Percentiles rank a stretch among this genome's conserved stretches.
phyloP scores from a whole-genome alignment of 1,140 invertebrate species.

The Asbolus verrucosus region DNA sequence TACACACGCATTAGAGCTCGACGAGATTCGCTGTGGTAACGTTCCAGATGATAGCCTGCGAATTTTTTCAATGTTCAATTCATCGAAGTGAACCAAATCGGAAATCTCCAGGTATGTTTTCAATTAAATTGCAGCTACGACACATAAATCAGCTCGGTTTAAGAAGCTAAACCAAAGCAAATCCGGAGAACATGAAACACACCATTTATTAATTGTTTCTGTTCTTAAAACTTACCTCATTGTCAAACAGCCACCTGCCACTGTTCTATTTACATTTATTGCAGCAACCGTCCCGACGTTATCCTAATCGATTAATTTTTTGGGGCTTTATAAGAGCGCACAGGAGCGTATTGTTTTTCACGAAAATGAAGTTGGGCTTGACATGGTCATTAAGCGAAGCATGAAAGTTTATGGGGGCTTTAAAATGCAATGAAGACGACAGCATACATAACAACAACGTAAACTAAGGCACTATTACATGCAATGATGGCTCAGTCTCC shows the following conservation, averaged over 20 bases:
- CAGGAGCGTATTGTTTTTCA: no score
- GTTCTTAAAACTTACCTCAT: no score
- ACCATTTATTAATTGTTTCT: no score
- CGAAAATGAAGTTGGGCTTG: no score
- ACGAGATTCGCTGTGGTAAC: no score
- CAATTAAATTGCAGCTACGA: constrained; percentile 10
- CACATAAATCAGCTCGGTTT: constrained; percentile 5
- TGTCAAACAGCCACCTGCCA: no score
- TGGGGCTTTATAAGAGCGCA: no score
- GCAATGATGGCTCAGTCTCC: constrained; percentile 21
- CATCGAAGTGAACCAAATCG: not conserved
- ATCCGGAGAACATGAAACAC: constrained; percentile 5
- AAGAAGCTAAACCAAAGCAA: constrained; percentile 12
- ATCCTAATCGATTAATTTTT: no score
- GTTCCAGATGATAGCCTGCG: not conserved
- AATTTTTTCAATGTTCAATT: not conserved
- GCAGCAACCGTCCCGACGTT: no score
- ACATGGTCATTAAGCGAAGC: constrained; percentile 29
- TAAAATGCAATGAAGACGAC: constrained; percentile 11
- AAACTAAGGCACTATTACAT: constrained; percentile 17
- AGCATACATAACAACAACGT: constrained; percentile 30
- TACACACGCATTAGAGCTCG: no score
- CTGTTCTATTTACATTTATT: no score
- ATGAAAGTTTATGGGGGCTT: constrained; percentile 21
- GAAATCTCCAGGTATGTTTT: constrained; percentile 7